These are phyloP conservation scores for Jaculus jaculus DNA, from an alignment of 2,113 vertebrate genomes.

Conservation along the genomic window DNA sequence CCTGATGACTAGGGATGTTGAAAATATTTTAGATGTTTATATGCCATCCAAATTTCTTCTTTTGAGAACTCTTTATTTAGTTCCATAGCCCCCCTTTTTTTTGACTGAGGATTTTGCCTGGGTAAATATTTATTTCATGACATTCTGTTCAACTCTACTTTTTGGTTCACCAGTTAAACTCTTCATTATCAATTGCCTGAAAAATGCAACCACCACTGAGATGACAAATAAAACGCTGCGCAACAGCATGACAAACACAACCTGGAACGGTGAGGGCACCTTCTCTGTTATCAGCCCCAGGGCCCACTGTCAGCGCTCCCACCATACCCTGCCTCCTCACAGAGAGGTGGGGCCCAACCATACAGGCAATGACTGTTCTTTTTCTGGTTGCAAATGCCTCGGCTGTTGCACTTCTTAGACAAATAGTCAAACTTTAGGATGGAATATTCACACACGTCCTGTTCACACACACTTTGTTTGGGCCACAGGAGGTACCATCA, in stretches of 20 bases:
- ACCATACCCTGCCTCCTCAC: constrained; percentile 82
- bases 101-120: too few relatives aligned
- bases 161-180: too few relatives aligned
- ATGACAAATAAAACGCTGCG: background rate
- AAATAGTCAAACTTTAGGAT: background rate
- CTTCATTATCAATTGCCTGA: background rate
- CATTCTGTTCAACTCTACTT: too few relatives aligned
- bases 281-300: accelerated
- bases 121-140: too few relatives aligned
- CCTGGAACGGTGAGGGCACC: accelerated
- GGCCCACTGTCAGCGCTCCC: constrained; percentile 89
- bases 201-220: background rate
- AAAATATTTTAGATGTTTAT: too few relatives aligned
- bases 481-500: constrained; percentile 59
- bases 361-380: constrained; percentile 87
- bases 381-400: constrained; percentile 75
- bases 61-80: too few relatives aligned
- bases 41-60: too few relatives aligned
- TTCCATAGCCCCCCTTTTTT: too few relatives aligned
- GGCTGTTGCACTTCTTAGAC: background rate
- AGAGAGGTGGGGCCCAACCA: constrained; percentile 88
- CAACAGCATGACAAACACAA: background rate
- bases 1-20: too few relatives aligned
- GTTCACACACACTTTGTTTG: constrained; percentile 51
- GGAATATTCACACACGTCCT: background rate